Base-by-base conservation (phyloP, 1,140 invertebrate species). In the Drosophila kanapiae region DNA sequence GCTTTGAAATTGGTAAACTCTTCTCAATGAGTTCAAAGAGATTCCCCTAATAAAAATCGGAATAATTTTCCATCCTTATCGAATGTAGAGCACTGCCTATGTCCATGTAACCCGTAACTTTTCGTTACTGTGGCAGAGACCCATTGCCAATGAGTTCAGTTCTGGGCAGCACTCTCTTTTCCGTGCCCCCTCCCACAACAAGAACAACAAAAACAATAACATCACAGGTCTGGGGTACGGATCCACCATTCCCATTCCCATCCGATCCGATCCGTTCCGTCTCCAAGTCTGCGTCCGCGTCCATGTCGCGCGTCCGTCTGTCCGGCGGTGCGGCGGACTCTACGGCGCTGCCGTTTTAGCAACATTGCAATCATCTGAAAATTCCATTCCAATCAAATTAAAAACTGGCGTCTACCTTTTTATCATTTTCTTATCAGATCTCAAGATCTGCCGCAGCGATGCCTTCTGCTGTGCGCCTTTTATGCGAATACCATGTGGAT, bases 361-460 rank as follows among this genome's bases (percentile, higher is more conserved):
- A 87, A 87, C 84, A 87, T 87, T 90, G 85, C 85, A 90, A 90
- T 90, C 85, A 90, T 90, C 85, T 90, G 85, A 90, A 90, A 90
- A 90, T 90, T 90, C 86, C 86, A 84, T 91, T 91, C 83, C 91
- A 91, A 91, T 92, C 91, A 91, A 91, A 92, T 92, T 92, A 91
- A 92, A 92, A 92, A 91, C 91, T 91, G 91, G 91, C 91, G 91
- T 92, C 91, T 92, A 88, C 85, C 91, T 87, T 92, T 92, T 92
- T 92, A 92, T 92, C 90, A 91, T 92, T 91, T 91, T 91, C 91
- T 92, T 92, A 92, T 92, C 91, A 91, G 91, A 92, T 92, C 87
- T 80, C 80, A 81, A 91, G 91, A 92, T 92, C 91, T 90, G 84
- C 84, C 85, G 84, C 84, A 87, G 84, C 84, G 84, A 88, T 88